Conservation (phyloP, 2,888 invertebrate genomes). For the Tetrapedia diversipes region DNA sequence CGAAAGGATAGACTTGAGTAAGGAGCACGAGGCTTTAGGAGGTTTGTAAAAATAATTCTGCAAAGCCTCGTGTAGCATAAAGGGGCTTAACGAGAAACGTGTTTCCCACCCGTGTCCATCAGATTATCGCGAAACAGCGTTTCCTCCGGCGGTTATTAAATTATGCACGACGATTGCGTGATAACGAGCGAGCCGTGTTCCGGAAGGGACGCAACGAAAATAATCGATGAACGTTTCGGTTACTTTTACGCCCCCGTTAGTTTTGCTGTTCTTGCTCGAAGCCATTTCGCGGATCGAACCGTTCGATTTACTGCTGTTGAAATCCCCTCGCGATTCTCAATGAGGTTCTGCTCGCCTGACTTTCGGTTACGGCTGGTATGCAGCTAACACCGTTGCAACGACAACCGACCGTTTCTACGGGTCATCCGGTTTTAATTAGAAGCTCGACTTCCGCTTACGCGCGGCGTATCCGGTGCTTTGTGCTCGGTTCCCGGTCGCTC, state of each 20-base stretch:
- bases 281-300: slow-evolving; percentile 22
- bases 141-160: not conserved
- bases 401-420: slow-evolving; percentile 69
- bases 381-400: slow-evolving; percentile 43
- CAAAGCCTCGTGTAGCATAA: not conserved
- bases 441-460: slow-evolving; percentile 63
- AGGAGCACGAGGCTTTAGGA: no score
- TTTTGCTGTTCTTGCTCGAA: no score
- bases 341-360: slow-evolving; percentile 39
- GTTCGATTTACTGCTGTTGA: slow-evolving; percentile 47
- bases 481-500: slow-evolving; percentile 38
- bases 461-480: slow-evolving; percentile 56
- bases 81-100: not conserved
- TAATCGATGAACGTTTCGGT: not conserved
- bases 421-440: slow-evolving; percentile 78
- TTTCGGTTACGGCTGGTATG: slow-evolving; percentile 55
- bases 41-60: not conserved
- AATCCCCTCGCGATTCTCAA: slow-evolving; percentile 52
- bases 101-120: not conserved
- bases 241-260: no score
- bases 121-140: not conserved
- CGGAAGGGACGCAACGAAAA: not conserved
- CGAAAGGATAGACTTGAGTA: no score
- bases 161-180: not conserved
- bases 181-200: not conserved